These are phyloP conservation scores for Macrocentrus cingulum DNA, from an alignment of 1,140 invertebrate genomes.

Conservation along the genomic window DNA sequence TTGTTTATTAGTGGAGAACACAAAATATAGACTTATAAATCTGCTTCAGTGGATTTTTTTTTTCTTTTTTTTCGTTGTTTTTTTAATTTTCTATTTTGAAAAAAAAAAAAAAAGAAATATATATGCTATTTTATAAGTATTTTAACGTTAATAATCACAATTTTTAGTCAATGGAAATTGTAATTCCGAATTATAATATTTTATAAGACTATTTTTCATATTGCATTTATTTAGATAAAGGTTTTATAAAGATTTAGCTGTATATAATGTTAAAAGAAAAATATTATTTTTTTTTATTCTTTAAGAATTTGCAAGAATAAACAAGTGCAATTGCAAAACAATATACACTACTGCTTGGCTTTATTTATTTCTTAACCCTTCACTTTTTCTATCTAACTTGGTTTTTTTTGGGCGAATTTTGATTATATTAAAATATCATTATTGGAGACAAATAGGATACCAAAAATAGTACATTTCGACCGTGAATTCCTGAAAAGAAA, in stretches of 20 bases:
- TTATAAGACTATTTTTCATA: slow-evolving; percentile 20
- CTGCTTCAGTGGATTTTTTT: slow-evolving; percentile 5
- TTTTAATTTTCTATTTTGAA: not conserved
- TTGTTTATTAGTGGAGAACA: slow-evolving; percentile 12
- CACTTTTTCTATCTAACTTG: slow-evolving; percentile 40
- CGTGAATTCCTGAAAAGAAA: too few relatives aligned
- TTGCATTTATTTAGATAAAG: slow-evolving; percentile 19
- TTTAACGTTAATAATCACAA: slow-evolving; percentile 14
- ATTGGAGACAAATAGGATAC: not conserved
- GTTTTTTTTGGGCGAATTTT: slow-evolving; percentile 22
- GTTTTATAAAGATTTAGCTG: slow-evolving; percentile 16
- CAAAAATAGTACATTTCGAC: too few relatives aligned
- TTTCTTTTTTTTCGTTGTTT: too few relatives aligned
- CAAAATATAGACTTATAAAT: not conserved
- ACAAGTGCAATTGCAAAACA: slow-evolving; percentile 40
- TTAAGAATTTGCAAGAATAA: slow-evolving; percentile 38
- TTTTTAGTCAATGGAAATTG: slow-evolving; percentile 11
- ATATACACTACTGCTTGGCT: slow-evolving; percentile 46
- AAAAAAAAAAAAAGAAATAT: too few relatives aligned
- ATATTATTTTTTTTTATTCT: slow-evolving; percentile 22
- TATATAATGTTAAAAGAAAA: slow-evolving; percentile 15
- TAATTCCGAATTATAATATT: slow-evolving; percentile 10
- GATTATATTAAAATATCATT: not conserved
- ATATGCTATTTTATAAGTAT: not conserved
- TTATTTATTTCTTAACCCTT: slow-evolving; percentile 52